phyloP scores from a whole-genome alignment of 2,888 invertebrate species.

The Phortica okadai region DNA sequence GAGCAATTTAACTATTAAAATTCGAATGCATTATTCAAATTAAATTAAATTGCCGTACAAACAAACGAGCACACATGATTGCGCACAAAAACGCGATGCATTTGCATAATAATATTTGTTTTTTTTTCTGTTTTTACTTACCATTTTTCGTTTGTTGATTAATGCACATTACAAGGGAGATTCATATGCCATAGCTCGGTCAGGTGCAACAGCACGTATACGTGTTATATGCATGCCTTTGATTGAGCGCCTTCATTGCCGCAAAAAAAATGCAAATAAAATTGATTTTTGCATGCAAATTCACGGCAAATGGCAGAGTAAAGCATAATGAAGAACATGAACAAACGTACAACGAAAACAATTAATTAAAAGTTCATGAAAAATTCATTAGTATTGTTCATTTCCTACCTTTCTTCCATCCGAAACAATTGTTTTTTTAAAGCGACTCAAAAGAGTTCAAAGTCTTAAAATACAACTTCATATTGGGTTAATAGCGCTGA shows the following conservation, averaged over 20 bases:
- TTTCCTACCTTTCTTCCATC: too few species aligned
- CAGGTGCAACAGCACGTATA: constrained; percentile 31
- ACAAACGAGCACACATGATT: constrained; percentile 44
- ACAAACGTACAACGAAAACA: background rate
- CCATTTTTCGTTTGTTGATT: constrained; percentile 51
- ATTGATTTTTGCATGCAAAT: constrained; percentile 8
- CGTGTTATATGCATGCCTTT: constrained; percentile 24
- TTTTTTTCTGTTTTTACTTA: background rate
- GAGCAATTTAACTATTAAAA: too few species aligned
- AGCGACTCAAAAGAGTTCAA: too few species aligned
- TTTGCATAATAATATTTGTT: constrained; percentile 35
- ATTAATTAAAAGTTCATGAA: constrained; percentile 11
- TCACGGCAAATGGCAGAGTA: background rate
- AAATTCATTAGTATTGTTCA: background rate
- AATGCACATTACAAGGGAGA: constrained; percentile 36
- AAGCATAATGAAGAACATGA: background rate
- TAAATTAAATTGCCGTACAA: constrained; percentile 57
- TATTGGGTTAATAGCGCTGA: too few species aligned
- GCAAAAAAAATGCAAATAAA: constrained; percentile 24
- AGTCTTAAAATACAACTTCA: too few species aligned
- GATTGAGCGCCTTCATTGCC: background rate
- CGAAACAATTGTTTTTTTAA: too few species aligned
- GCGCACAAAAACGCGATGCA: constrained; percentile 46
- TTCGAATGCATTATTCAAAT: constrained; percentile 41
- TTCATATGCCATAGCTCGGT: background rate